Conservation (phyloP, 2,797 vertebrate genomes). For the Borostomias antarcticus region DNA sequence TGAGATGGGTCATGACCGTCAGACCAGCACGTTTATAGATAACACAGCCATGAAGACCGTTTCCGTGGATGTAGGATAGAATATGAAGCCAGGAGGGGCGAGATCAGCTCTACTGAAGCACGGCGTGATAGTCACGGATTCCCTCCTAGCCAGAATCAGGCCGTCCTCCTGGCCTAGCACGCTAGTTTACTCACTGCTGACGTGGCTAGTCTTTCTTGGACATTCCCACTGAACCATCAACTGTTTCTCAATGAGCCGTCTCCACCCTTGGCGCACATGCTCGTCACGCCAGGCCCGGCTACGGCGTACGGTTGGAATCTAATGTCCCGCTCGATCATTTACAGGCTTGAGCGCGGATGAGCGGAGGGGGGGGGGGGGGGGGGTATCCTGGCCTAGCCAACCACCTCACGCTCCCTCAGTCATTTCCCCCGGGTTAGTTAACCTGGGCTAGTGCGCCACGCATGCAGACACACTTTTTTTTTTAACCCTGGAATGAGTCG, state of each 20-base stretch:
- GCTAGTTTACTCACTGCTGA: slow-evolving; percentile 17
- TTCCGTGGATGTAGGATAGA: no score
- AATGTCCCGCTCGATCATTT: slow-evolving; percentile 11
- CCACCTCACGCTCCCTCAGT: no score
- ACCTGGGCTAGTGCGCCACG: background rate
- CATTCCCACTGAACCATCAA: slow-evolving; percentile 39
- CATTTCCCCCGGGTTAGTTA: background rate
- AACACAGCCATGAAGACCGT: no score
- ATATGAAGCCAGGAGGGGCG: no score
- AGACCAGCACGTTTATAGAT: slow-evolving; percentile 14
- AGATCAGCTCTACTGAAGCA: no score
- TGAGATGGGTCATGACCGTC: slow-evolving; percentile 14
- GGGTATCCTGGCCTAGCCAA: no score
- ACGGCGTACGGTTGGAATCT: no score
- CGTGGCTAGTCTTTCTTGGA: slow-evolving; percentile 20
- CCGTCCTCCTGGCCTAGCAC: background rate
- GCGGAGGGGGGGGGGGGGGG: no score
- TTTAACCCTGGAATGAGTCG: background rate
- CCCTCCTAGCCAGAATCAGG: background rate
- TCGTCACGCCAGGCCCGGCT: no score
- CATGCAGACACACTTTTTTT: background rate
- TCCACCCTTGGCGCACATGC: no score
- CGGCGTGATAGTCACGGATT: no score
- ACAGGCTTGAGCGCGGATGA: no score
- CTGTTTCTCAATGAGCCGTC: slow-evolving; percentile 21